Evolutionary conservation across 2,888 invertebrate species (phyloP), one percentile per base, ranked within the genome.

Genomic region (Pyralis farinalis): DNA sequence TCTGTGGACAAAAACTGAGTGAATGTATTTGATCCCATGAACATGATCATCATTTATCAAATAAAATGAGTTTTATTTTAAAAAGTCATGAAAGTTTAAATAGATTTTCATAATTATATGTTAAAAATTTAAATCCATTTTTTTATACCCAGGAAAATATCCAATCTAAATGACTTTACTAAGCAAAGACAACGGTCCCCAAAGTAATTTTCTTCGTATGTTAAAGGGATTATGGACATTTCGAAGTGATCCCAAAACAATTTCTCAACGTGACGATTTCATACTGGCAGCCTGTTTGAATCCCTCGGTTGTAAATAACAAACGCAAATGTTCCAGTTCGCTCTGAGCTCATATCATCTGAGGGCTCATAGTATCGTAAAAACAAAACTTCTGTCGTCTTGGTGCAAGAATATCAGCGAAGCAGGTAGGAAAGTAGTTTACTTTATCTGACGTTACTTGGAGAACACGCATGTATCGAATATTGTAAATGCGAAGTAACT

Each of bases 221-320:
- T 25, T 25, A 2, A 8, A 25, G 12, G 12, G 33, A 7, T 32
- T 10, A 12, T 12, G n/a, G 1, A 12, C 10, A 22, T 16, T 20
- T 8, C 21, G 6, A 9, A 34, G 20, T 29, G 30, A 20, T 9
- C 10, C 11, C 22, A 12, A 12, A 7, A 31, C 31, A 3, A 31
- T 31, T 11, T 31, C 29, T 9, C 31, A 12, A 31, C 6, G 31
- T 1, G 12, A 31, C 2, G 4, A 31, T 12, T 30, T 5, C 10
- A 31, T 31, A 31, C 11, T 31, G 22, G 22, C 20, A 16, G 35
- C 11, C 12, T 7, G 10, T 16, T 3, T 1, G 9, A 8, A 29
- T 11, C 22, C 7, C 20, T 27, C 16, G 12, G 33, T 12, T 36
- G 39, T 39, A 43, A 43, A 43, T 43, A 39, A 39, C 25, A 31